phyloP scores from a whole-genome alignment of 1,140 invertebrate genomes.

The Aphis craccivora region DNA sequence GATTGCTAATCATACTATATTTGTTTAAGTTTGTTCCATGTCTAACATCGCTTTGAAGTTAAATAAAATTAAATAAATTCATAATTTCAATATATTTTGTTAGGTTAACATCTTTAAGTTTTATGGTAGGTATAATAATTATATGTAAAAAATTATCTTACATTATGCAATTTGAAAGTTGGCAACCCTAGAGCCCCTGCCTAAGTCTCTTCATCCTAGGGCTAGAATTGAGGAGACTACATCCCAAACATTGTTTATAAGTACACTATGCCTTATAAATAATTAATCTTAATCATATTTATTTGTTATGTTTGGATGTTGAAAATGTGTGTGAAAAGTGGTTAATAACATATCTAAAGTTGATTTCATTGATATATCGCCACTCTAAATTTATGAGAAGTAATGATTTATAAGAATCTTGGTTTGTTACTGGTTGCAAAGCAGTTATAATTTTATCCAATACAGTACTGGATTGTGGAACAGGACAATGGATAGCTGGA shows the following conservation, averaged over 20 bases:
- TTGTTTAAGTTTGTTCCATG: background rate
- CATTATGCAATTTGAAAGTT: background rate
- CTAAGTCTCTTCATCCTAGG: background rate
- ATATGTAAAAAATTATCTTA: background rate
- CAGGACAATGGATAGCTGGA: background rate
- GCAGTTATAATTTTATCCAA: background rate
- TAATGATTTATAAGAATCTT: background rate
- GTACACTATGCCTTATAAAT: background rate
- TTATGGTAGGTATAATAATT: background rate
- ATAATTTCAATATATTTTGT: background rate
- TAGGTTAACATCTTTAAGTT: background rate
- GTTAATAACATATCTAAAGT: too few species aligned
- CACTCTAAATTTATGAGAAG: background rate
- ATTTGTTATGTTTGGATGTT: too few species aligned
- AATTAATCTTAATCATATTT: background rate
- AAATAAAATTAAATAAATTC: background rate
- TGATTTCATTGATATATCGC: accelerated
- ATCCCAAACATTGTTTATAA: background rate
- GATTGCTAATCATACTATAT: background rate
- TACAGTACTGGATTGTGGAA: background rate
- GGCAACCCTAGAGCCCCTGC: background rate
- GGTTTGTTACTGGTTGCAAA: background rate
- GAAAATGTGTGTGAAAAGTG: too few species aligned
- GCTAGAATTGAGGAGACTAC: background rate
- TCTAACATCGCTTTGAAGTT: background rate